Evolutionary conservation across 2,888 invertebrate genomes (phyloP).

Genomic region (Lycocerus yunnanus): DNA sequence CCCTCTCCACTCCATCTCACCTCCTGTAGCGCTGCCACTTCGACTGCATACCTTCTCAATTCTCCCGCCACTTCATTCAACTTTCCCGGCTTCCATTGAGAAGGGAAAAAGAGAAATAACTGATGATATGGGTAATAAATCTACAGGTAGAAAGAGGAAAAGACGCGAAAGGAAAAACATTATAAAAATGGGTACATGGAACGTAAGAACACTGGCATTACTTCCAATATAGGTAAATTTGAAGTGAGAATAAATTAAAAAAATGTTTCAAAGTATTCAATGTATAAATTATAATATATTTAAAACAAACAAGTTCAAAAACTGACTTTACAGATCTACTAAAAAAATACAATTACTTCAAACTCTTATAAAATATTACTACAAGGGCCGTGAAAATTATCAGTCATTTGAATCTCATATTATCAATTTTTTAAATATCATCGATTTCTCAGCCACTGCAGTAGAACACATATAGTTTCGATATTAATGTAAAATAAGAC

Average conservation of each 20-base stretch:
- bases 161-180: too few species aligned
- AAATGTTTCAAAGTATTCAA: neutral
- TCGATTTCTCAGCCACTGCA: constrained; percentile 15
- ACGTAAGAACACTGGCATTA: too few species aligned
- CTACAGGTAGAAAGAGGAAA: too few species aligned
- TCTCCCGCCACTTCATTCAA: too few species aligned
- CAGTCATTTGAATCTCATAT: constrained; percentile 11
- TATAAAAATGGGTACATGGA: too few species aligned
- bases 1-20: too few species aligned
- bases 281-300: neutral
- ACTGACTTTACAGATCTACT: neutral
- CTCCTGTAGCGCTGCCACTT: too few species aligned
- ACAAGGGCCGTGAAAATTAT: constrained; percentile 11
- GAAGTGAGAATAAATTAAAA: neutral
- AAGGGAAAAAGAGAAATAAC: too few species aligned
- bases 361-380: constrained; percentile 3
- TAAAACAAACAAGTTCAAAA: neutral
- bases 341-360: constrained; percentile 1
- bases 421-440: neutral
- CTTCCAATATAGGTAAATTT: neutral
- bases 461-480: constrained; percentile 13
- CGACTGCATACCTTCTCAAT: too few species aligned
- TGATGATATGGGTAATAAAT: too few species aligned
- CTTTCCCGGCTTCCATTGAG: too few species aligned
- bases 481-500: constrained; percentile 7